Evolutionary conservation across 2,113 vertebrate genomes (phyloP).

Genomic region (Notarius lentiginosus): DNA sequence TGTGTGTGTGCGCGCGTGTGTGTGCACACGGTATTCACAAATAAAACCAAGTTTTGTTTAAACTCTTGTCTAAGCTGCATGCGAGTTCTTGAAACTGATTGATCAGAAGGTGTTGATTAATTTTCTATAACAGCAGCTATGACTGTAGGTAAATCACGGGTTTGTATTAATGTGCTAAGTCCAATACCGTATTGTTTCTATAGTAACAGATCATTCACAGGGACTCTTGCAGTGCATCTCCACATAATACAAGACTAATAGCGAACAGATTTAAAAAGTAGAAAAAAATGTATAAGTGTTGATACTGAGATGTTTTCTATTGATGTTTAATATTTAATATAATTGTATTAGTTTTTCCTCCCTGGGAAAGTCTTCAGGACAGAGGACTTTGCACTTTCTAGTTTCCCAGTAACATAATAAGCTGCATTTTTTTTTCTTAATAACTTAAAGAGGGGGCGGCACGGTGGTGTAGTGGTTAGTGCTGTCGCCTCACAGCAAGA

Average conservation of each 20-base stretch:
- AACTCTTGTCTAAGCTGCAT: not conserved
- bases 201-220: not conserved
- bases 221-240: not conserved
- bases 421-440: not conserved
- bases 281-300: not conserved
- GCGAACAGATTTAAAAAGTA: not conserved
- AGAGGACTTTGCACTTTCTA: not conserved
- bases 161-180: not conserved
- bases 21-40: not conserved
- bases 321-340: not conserved
- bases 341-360: not conserved
- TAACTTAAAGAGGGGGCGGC: not conserved
- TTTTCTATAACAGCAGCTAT: not conserved
- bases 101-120: not conserved
- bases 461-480: no score
- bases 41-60: not conserved
- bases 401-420: not conserved
- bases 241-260: not conserved
- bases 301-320: not conserved
- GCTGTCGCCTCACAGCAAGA: no score
- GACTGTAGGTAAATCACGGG: not conserved
- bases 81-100: not conserved
- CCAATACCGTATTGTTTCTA: not conserved
- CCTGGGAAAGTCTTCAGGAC: not conserved
- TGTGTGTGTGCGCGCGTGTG: not conserved